Conservation (phyloP, 23 tunicate species). For the Trididemnum clinides region DNA sequence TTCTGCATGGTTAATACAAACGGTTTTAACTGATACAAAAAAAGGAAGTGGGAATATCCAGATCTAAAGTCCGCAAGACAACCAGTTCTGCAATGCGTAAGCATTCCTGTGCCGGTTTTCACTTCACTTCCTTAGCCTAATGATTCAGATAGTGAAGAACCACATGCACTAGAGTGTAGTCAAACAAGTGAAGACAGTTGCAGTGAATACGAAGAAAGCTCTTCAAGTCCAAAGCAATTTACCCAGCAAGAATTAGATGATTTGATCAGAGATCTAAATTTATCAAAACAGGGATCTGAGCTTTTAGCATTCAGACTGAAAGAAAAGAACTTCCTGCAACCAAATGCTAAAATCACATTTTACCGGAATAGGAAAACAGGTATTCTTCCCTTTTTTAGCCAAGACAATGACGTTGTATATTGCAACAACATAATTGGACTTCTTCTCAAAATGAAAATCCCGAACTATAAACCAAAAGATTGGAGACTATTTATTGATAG, state of each 20-base stretch:
- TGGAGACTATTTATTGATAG: constrained; percentile 21
- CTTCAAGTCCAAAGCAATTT: no score
- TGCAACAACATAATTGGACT: not conserved
- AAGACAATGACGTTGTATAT: not conserved
- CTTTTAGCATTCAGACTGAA: not conserved
- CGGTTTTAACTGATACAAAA: not conserved
- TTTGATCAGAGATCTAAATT: not conserved
- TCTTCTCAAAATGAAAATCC: not conserved
- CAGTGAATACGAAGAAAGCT: no score
- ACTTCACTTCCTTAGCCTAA: not conserved
- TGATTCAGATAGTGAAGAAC: no score
- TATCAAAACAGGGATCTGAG: not conserved
- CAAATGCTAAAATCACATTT: not conserved
- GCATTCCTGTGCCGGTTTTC: not conserved
- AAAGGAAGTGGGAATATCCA: not conserved
- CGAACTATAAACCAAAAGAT: not conserved
- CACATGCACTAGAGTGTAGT: no score
- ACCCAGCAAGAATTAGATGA: constrained; percentile 4
- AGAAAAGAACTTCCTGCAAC: not conserved
- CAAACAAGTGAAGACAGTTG: no score
- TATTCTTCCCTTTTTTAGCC: not conserved
- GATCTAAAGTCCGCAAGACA: not conserved
- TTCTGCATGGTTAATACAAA: constrained; percentile 3
- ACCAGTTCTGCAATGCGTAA: not conserved
- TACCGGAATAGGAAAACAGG: not conserved